Evolutionary conservation across 2,113 vertebrate genomes (phyloP).

Genomic region (Rhea pennata): DNA sequence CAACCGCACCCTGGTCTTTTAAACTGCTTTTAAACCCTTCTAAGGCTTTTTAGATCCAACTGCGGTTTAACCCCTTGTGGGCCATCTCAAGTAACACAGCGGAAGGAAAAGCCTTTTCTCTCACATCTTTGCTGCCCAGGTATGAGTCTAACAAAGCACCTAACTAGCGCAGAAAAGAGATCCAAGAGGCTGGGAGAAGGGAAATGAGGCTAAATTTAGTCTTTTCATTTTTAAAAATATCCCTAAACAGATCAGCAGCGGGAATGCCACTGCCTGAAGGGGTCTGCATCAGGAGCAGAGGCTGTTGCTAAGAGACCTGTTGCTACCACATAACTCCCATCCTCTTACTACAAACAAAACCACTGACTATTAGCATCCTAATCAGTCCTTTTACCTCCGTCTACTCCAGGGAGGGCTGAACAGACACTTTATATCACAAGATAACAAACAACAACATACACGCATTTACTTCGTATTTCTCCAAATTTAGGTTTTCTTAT

Average conservation of each 20-base stretch:
- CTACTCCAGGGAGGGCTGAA: not conserved
- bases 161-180: not conserved
- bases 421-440: not conserved
- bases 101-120: not conserved
- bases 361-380: conserved; percentile 39
- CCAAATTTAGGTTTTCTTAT: not conserved
- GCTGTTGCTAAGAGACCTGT: conserved; percentile 82
- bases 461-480: not conserved
- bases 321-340: conserved; percentile 74
- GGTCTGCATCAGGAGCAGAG: not conserved
- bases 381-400: conserved; percentile 40
- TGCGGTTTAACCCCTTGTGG: not conserved
- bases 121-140: not conserved
- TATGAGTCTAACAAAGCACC: fast-evolving
- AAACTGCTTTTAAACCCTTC: not conserved
- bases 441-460: not conserved
- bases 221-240: not conserved
- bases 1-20: not conserved
- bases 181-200: not conserved
- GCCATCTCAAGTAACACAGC: not conserved
- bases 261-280: conserved; percentile 31
- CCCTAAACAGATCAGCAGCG: not conserved
- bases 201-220: not conserved
- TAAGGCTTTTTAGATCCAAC: not conserved
- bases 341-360: conserved; percentile 71